phyloP scores from a whole-genome alignment of 2,113 vertebrate genomes.

The Campylorhamphus procurvoides region DNA sequence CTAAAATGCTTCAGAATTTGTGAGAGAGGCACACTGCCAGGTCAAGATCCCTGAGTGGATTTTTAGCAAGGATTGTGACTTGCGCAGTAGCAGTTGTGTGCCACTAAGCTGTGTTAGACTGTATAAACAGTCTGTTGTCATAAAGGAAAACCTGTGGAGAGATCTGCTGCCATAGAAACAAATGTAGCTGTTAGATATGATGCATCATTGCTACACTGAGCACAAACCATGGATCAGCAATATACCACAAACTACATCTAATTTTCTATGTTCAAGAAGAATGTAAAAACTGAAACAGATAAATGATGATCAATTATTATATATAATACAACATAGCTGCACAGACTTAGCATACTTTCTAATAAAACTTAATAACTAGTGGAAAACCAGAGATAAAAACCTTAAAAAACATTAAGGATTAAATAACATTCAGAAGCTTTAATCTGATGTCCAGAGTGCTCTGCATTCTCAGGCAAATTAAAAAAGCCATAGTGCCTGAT shows the following conservation, averaged over 20 bases:
- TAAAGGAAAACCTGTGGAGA: slow-evolving; percentile 9
- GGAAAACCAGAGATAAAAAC: not conserved
- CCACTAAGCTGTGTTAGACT: not conserved
- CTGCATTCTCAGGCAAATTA: not conserved
- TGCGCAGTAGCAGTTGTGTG: not conserved
- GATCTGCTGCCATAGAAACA: slow-evolving; percentile 64
- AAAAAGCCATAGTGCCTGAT: not conserved
- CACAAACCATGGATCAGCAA: not conserved
- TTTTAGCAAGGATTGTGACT: not conserved
- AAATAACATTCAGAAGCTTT: not conserved
- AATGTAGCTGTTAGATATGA: not conserved
- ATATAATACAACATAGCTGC: not conserved
- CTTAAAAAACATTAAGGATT: not conserved
- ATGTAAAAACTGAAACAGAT: not conserved
- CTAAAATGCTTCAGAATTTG: not conserved
- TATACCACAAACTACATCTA: not conserved
- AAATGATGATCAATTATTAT: not conserved
- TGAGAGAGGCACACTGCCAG: not conserved
- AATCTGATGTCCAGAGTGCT: not conserved
- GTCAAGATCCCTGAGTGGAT: not conserved
- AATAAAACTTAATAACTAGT: not conserved
- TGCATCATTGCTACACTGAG: not conserved
- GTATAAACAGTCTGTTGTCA: not conserved
- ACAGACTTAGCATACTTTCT: not conserved
- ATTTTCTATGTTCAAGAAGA: not conserved